These are phyloP conservation scores for Clanis bilineata DNA, from an alignment of 2,888 invertebrate genomes.

Conservation along the genomic window DNA sequence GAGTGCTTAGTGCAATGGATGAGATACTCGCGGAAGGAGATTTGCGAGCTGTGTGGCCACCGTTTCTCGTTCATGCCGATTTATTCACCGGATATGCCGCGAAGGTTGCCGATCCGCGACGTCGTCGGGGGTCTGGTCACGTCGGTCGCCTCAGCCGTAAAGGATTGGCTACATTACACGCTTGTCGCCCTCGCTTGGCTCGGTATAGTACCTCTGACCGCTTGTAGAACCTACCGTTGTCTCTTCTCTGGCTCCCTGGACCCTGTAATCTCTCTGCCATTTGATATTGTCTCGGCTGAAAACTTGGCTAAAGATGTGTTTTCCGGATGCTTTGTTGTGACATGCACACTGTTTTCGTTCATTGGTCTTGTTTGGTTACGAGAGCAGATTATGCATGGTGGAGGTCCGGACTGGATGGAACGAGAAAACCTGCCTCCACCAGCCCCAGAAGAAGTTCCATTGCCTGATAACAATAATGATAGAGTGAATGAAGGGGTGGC, in stretches of 20 bases:
- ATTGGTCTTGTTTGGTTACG: slow-evolving; percentile 98
- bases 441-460: slow-evolving; percentile 69
- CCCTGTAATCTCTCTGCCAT: slow-evolving; percentile 91
- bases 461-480: slow-evolving; percentile 78
- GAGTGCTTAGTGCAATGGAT: slow-evolving; percentile 99
- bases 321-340: slow-evolving; percentile 98
- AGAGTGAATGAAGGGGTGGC: slow-evolving; percentile 62
- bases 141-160: slow-evolving; percentile 95
- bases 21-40: slow-evolving; percentile 98
- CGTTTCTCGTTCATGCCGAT: slow-evolving; percentile 99
- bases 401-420: slow-evolving; percentile 98
- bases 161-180: slow-evolving; percentile 98
- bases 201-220: slow-evolving; percentile 97
- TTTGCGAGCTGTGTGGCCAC: slow-evolving; percentile 98
- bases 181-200: slow-evolving; percentile 98
- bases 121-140: slow-evolving; percentile 94
- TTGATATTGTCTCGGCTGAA: slow-evolving; percentile 96
- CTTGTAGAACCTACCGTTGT: slow-evolving; percentile 97
- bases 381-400: slow-evolving; percentile 98
- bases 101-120: slow-evolving; percentile 95
- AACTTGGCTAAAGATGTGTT: slow-evolving; percentile 96
- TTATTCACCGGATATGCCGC: slow-evolving; percentile 99
- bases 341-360: slow-evolving; percentile 97
- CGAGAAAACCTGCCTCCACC: slow-evolving; percentile 83
- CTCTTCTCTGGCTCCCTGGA: slow-evolving; percentile 95